Evolutionary conservation across 1,140 invertebrate species (phyloP), one percentile per base, ranked within the genome.

Genomic region (Fopius arisanus): DNA sequence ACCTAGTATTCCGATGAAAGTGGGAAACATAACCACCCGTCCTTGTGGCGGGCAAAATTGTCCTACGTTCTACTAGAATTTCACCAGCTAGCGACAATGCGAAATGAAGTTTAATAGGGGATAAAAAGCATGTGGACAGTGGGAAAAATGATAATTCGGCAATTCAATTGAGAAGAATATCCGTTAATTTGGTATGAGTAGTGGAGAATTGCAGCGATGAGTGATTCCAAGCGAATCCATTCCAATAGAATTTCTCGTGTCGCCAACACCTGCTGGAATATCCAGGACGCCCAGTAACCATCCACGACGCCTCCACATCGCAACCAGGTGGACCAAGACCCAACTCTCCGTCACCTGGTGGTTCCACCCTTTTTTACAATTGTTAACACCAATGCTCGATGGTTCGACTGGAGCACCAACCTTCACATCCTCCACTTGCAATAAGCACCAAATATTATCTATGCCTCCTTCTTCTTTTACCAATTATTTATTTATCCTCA

Each of bases 11-110:
- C 90, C 90, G 86, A 92, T 91, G 88, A 91, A 91, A 89, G 90
- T 91, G 89, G 89, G 91, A 92, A 92, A 92, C 91, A 92, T 92
- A 92, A 92, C 92, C 92, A 92, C 92, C 92, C 83, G 83, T 84
- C 79, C 75, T 59, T 80, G 79, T 83, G 79, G 78, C 81, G 82
- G 79, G 81, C 73, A 80, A 82, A 80, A 16, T 23, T 65, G 26
- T 65, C n/a, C 29, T 19, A 65, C 29, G 29, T 4, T 33, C 29
- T 16, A 65, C 14, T 5, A 65, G 33, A 31, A 19, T 37, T 10
- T 4, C 26, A 16, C 29, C 16, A 51, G 23, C 23, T 5, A 31
- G 59, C 33, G 9, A 37, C 28, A 12, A 16, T 70, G 12, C 19
- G 0, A 23, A 1, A 16, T 67, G 33, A 67, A 31, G n/a, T 37